A percentile compares a stretch with the other conserved stretches of the same genome.
These are phyloP conservation scores for Himalopsyche anomala DNA, from an alignment of 2,888 invertebrate genomes.

Conservation along the genomic window DNA sequence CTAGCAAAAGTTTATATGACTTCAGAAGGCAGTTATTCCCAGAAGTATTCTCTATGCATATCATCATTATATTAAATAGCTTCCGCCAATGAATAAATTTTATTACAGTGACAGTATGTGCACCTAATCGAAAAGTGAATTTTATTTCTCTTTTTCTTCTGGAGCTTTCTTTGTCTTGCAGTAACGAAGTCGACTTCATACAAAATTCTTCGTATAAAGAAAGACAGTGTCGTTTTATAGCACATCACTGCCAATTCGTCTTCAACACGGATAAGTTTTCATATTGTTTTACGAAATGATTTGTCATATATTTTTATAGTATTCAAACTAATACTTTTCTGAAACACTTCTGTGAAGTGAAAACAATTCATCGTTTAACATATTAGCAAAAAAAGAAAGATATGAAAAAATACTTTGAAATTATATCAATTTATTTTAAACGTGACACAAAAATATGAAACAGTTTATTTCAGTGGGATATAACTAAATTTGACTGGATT, in stretches of 20 bases:
- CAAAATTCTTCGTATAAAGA: conserved; percentile 46
- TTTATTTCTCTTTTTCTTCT: background rate
- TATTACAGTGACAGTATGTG: background rate
- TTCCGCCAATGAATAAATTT: background rate
- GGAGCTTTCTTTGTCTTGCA: conserved; percentile 50
- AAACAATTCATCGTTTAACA: too few relatives aligned
- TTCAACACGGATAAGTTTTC: background rate
- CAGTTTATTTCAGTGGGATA: too few relatives aligned
- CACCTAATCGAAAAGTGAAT: conserved; percentile 39
- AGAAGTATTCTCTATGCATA: background rate
- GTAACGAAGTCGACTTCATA: conserved; percentile 55
- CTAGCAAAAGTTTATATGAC: too few relatives aligned
- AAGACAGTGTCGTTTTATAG: background rate
- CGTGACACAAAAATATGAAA: too few relatives aligned
- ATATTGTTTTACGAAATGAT: background rate
- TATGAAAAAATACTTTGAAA: too few relatives aligned
- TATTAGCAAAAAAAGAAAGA: too few relatives aligned
- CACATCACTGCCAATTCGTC: background rate
- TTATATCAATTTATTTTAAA: too few relatives aligned
- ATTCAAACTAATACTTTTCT: too few relatives aligned
- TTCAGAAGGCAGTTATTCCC: too few relatives aligned
- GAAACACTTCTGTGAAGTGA: too few relatives aligned
- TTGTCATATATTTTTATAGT: too few relatives aligned
- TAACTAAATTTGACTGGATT: too few relatives aligned
- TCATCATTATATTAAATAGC: background rate